These are phyloP conservation scores for Hesperia comma DNA, from an alignment of 2,888 invertebrate species.

Conservation along the genomic window DNA sequence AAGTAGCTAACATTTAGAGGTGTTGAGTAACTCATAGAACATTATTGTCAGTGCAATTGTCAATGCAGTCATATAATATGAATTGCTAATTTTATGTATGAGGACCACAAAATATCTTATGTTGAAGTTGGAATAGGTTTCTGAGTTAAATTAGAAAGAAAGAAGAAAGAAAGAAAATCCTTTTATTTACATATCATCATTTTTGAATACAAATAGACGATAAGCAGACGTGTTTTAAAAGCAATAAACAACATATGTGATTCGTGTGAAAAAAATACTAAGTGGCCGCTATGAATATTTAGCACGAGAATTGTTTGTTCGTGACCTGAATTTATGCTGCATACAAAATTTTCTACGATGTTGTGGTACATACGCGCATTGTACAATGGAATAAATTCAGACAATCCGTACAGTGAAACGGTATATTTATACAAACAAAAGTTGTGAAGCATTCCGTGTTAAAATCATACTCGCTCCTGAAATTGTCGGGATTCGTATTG, in stretches of 20 bases:
- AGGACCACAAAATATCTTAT: constrained; percentile 1
- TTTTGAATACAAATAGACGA: constrained; percentile 38
- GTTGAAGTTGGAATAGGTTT: constrained; percentile 25
- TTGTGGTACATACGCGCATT: constrained; percentile 50
- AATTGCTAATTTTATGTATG: constrained; percentile 23
- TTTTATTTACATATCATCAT: constrained; percentile 23
- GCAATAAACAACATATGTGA: constrained; percentile 40
- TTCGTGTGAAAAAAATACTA: constrained; percentile 47
- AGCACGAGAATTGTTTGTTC: constrained; percentile 62
- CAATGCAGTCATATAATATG: constrained; percentile 7
- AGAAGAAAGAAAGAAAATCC: no score
- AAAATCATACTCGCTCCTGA: constrained; percentile 33
- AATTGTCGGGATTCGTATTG: constrained; percentile 30
- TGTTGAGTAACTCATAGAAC: constrained; percentile 7
- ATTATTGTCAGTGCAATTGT: constrained; percentile 5
- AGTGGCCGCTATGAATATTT: constrained; percentile 61
- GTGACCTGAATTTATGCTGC: constrained; percentile 71
- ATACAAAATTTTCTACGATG: constrained; percentile 61
- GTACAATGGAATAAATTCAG: constrained; percentile 46
- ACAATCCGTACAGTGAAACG: constrained; percentile 35
- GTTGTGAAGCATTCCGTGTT: constrained; percentile 34
- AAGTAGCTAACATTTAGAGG: background rate
- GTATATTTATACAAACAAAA: constrained; percentile 36
- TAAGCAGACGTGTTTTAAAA: constrained; percentile 41
- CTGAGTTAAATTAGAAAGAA: constrained; percentile 27